These are phyloP conservation scores for Serrognathus titanus DNA, from an alignment of 2,888 invertebrate species.

Conservation along the genomic window DNA sequence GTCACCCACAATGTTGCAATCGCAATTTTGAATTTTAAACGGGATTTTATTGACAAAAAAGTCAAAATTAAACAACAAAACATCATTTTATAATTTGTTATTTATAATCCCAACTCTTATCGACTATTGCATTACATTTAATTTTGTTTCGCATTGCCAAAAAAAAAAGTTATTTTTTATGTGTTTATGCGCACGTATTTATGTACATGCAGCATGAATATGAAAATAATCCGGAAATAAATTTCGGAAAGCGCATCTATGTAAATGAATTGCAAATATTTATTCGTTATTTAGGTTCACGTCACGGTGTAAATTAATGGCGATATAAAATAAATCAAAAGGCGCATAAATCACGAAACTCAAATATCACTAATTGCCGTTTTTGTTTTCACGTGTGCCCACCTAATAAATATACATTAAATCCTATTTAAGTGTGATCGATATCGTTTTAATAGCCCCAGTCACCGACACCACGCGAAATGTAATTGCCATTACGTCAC, in stretches of 20 bases:
- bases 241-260: background rate
- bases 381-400: background rate
- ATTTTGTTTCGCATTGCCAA: too few relatives aligned
- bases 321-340: slow-evolving; percentile 1
- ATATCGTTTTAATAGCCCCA: slow-evolving; percentile 6
- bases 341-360: background rate
- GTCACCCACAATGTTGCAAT: too few relatives aligned
- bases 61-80: too few relatives aligned
- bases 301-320: background rate
- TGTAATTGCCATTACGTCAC: too few relatives aligned
- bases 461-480: background rate
- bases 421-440: slow-evolving; percentile 4
- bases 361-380: slow-evolving; percentile 2
- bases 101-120: too few relatives aligned
- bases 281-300: slow-evolving; percentile 1
- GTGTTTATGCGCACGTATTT: background rate
- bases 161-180: too few relatives aligned
- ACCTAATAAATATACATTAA: slow-evolving; percentile 5
- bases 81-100: too few relatives aligned
- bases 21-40: too few relatives aligned
- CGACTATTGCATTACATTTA: too few relatives aligned
- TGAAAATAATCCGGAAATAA: background rate
- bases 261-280: slow-evolving; percentile 3
- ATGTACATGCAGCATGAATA: background rate
- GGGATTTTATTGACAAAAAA: too few relatives aligned